Percentiles rank a stretch among this genome's conserved stretches.
Conservation (phyloP, 2,888 invertebrate genomes). For the Polydrusus pterygomalis region DNA sequence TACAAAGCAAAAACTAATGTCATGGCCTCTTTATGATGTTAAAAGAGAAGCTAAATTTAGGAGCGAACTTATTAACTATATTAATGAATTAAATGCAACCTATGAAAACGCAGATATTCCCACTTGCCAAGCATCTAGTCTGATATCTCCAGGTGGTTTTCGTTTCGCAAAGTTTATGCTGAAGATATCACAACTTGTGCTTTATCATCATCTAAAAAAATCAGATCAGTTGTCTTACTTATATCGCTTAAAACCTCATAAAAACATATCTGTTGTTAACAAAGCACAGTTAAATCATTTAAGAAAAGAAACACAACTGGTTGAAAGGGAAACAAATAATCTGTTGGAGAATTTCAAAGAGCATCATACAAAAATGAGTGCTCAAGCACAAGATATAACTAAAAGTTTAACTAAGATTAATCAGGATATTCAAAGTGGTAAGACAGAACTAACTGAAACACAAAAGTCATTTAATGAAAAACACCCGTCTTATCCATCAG, state of each 20-base stretch:
- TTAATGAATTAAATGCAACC: constrained; percentile 64
- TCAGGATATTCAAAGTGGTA: constrained; percentile 53
- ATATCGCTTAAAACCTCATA: constrained; percentile 51
- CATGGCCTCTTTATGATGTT: constrained; percentile 66
- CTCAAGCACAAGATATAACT: constrained; percentile 57
- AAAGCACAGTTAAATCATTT: constrained; percentile 57
- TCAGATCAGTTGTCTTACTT: constrained; percentile 47
- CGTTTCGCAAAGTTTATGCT: constrained; percentile 67
- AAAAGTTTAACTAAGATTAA: constrained; percentile 56
- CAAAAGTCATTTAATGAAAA: constrained; percentile 55
- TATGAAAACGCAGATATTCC: constrained; percentile 67
- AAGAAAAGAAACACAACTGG: constrained; percentile 54
- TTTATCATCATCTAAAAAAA: constrained; percentile 62
- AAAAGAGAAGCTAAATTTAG: constrained; percentile 66
- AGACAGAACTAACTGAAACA: constrained; percentile 39
- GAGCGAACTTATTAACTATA: constrained; percentile 64
- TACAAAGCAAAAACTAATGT: constrained; percentile 63
- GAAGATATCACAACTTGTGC: constrained; percentile 67
- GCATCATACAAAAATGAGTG: constrained; percentile 50
- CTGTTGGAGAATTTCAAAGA: constrained; percentile 57
- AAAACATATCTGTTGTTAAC: constrained; percentile 43
- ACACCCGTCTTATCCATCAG: constrained; percentile 53
- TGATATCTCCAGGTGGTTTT: constrained; percentile 68
- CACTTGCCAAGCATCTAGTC: constrained; percentile 65
- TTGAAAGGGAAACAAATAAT: constrained; percentile 57